These are phyloP conservation scores for Dinomys branickii DNA, from an alignment of 2,113 vertebrate species.

Conservation along the genomic window DNA sequence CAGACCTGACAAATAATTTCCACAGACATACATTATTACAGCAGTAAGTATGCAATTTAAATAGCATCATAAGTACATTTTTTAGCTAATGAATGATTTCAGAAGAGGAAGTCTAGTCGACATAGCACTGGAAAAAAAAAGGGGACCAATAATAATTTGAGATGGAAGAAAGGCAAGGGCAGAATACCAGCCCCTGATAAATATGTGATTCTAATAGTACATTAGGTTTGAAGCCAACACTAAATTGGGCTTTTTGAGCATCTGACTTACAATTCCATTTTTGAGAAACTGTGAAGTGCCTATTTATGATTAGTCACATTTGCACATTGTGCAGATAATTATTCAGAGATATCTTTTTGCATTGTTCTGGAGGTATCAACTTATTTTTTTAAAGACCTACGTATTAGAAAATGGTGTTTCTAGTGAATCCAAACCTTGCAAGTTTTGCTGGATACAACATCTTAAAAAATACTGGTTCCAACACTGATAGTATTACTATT, in stretches of 20 bases:
- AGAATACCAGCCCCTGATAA: neutral
- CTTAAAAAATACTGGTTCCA: neutral
- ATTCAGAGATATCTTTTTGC: slow-evolving; percentile 33
- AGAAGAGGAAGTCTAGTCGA: neutral
- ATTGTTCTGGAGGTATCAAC: slow-evolving; percentile 10
- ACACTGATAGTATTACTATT: neutral
- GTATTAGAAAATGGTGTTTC: neutral
- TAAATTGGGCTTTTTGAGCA: neutral
- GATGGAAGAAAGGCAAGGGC: neutral
- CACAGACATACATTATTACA: neutral
- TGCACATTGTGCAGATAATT: slow-evolving; percentile 38
- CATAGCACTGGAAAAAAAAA: neutral
- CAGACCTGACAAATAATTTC: neutral
- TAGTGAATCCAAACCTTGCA: neutral
- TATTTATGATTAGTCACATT: slow-evolving; percentile 48
- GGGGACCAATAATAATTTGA: neutral
- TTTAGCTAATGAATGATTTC: neutral
- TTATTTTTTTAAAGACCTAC: neutral
- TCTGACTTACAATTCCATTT: slow-evolving; percentile 56
- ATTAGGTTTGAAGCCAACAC: neutral
- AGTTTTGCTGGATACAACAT: neutral
- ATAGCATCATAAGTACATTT: neutral
- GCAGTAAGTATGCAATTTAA: neutral
- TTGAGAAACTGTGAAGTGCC: slow-evolving; percentile 8
- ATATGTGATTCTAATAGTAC: neutral